Conservation (phyloP, 2,888 invertebrate species). For the Cosmia pyralina region DNA sequence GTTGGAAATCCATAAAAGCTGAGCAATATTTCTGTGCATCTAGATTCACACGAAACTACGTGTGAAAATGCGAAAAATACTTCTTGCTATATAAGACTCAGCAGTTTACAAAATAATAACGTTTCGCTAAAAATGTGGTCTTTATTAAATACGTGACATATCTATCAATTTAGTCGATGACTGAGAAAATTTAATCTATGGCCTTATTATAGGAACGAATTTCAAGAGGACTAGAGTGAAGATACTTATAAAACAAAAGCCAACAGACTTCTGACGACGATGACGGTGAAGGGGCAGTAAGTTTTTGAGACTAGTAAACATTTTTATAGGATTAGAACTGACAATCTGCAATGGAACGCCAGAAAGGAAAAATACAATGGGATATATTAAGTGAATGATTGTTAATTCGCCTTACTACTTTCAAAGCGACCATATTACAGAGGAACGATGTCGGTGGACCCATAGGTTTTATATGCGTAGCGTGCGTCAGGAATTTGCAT, state of each 20-base stretch:
- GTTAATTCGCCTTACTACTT: background rate
- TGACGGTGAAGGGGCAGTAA: background rate
- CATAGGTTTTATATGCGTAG: conserved; percentile 34
- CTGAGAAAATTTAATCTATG: background rate
- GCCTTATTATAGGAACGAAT: conserved; percentile 12
- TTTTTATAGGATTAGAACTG: too few species aligned
- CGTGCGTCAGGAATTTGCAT: conserved; percentile 53
- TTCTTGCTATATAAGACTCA: conserved; percentile 3
- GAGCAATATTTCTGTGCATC: conserved; percentile 1
- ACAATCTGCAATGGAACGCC: background rate
- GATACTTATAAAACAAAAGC: background rate
- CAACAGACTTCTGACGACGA: background rate
- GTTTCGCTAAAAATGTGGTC: conserved; percentile 4
- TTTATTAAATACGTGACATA: conserved; percentile 39
- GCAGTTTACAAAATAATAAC: conserved; percentile 32
- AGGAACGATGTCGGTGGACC: conserved; percentile 19
- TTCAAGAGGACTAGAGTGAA: background rate
- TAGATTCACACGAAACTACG: conserved; percentile 30
- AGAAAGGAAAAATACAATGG: background rate
- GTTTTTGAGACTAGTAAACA: background rate
- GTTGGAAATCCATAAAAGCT: conserved; percentile 11
- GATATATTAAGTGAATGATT: background rate
- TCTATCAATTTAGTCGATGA: conserved; percentile 30
- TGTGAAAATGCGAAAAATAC: conserved; percentile 24
- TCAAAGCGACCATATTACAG: conserved; percentile 26